These are phyloP conservation scores for Electrona antarctica DNA, from an alignment of 2,113 vertebrate genomes.

Conservation along the genomic window DNA sequence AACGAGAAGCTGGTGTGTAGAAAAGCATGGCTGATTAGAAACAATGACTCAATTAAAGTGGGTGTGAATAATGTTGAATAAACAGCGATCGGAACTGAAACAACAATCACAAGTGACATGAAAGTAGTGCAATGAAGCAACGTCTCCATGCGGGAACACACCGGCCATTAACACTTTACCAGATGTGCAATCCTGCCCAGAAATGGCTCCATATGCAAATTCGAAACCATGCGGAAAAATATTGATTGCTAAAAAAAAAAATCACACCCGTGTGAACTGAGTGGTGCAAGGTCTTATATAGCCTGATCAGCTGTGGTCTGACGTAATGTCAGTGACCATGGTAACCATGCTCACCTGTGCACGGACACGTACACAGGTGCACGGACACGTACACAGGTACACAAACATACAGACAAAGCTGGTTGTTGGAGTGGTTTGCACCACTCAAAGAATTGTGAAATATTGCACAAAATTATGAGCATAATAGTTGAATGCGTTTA, in stretches of 20 bases:
- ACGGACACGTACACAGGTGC: not conserved
- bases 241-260: not conserved
- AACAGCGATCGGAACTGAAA: not conserved
- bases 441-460: too few species aligned
- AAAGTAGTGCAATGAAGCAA: slow-evolving; percentile 8
- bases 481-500: not conserved
- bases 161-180: not conserved
- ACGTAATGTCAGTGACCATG: too few species aligned
- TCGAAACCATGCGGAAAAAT: not conserved
- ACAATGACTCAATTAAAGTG: not conserved
- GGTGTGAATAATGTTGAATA: not conserved
- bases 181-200: not conserved
- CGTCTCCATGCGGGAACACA: not conserved
- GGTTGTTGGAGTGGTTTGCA: too few species aligned
- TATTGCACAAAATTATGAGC: too few species aligned
- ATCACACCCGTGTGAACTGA: too few species aligned
- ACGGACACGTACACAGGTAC: not conserved
- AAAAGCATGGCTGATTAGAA: too few species aligned
- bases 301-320: too few species aligned
- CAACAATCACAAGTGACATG: slow-evolving; percentile 1
- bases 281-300: too few species aligned
- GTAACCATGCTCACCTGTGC: too few species aligned
- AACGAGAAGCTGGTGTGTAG: too few species aligned
- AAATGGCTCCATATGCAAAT: not conserved
- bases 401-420: too few species aligned